phyloP scores from a whole-genome alignment of 2,113 vertebrate genomes.

The Calidris pygmaea region DNA sequence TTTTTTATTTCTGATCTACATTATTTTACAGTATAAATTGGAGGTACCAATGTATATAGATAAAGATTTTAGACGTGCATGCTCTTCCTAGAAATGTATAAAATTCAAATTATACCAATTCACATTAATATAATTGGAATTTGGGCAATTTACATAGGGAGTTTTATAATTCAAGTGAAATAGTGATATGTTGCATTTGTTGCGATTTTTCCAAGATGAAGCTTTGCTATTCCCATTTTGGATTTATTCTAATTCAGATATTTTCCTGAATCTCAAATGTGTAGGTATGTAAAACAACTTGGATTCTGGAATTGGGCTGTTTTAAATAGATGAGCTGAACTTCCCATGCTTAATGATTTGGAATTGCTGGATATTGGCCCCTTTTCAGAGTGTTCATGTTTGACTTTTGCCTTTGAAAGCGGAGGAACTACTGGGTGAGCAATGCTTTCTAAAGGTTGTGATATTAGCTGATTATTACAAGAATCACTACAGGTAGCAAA shows the following conservation, averaged over 20 bases:
- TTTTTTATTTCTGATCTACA: not conserved
- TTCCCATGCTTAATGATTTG: not conserved
- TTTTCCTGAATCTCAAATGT: not conserved
- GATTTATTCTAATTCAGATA: not conserved
- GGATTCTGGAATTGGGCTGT: not conserved
- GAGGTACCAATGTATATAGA: not conserved
- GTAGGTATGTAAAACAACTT: not conserved
- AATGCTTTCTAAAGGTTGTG: not conserved
- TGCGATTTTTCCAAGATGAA: not conserved
- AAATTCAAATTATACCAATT: not conserved
- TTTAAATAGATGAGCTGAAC: not conserved
- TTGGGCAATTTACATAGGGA: not conserved
- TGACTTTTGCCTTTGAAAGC: not conserved
- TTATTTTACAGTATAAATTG: not conserved
- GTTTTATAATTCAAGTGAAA: not conserved
- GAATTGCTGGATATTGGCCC: not conserved
- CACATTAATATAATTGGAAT: not conserved
- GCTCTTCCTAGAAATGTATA: not conserved
- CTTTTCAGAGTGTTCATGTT: not conserved
- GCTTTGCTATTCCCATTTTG: not conserved
- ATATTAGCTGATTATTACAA: not conserved
- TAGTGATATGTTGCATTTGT: not conserved
- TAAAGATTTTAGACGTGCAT: not conserved
- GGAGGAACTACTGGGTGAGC: not conserved
- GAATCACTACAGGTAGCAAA: not conserved